Percentiles rank a stretch among this genome's conserved stretches.
Evolutionary conservation across 2,113 vertebrate species (phyloP).

Genomic region (Empidonax traillii): DNA sequence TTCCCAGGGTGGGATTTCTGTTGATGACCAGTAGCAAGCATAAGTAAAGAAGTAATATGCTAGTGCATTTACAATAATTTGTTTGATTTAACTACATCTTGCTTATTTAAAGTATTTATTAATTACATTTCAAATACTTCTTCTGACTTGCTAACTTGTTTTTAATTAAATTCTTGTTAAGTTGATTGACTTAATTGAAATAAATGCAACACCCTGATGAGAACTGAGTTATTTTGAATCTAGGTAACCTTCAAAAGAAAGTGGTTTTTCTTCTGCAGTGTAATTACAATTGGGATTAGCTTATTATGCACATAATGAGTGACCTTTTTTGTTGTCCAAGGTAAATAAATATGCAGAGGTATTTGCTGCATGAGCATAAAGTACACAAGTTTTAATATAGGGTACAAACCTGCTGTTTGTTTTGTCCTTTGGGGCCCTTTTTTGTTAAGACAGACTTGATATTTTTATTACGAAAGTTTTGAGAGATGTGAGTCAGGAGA

Average conservation of each 20-base stretch:
- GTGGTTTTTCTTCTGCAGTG: background rate
- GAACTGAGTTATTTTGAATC: slow-evolving; percentile 51
- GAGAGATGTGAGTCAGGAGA: background rate
- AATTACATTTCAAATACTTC: slow-evolving; percentile 27
- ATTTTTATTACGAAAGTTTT: background rate
- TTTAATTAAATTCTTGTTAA: slow-evolving; percentile 57
- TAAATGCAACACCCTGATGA: slow-evolving; percentile 46
- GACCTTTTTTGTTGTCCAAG: slow-evolving; percentile 24
- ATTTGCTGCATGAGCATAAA: background rate
- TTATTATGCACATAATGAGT: slow-evolving; percentile 31
- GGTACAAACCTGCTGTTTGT: background rate
- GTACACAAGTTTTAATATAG: background rate
- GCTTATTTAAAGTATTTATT: slow-evolving; percentile 40
- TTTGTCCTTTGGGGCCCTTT: background rate
- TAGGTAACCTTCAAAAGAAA: slow-evolving; percentile 51
- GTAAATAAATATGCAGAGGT: background rate
- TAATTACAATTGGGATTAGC: slow-evolving; percentile 44
- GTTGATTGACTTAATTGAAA: slow-evolving; percentile 53
- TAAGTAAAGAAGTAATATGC: background rate
- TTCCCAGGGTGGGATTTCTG: background rate
- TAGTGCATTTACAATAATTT: background rate
- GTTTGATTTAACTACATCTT: background rate
- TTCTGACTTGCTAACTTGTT: slow-evolving; percentile 51
- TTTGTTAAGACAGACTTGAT: background rate
- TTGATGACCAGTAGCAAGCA: background rate